A percentile compares a stretch with the other conserved stretches of the same genome.
Evolutionary conservation across 2,888 invertebrate species (phyloP).

Genomic region (Agonopterix heracliana): DNA sequence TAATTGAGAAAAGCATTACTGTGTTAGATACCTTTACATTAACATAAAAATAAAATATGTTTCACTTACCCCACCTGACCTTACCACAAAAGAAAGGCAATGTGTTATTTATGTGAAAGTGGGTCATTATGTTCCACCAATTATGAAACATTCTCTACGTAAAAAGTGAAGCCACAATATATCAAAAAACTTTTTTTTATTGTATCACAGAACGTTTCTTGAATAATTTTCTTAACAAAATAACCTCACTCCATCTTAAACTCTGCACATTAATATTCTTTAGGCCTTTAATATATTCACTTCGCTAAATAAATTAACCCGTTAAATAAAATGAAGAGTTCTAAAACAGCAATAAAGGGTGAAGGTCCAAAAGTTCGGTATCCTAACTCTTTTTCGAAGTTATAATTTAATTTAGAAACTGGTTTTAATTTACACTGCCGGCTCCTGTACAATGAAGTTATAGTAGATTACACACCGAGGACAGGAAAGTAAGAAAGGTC

Average conservation of each 20-base stretch:
- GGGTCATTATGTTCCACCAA: too few species aligned
- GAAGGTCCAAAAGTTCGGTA: conserved; percentile 13
- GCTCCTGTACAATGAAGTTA: neutral
- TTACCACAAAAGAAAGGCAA: too few species aligned
- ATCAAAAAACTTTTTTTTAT: neutral
- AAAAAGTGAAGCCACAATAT: too few species aligned
- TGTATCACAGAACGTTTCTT: conserved; percentile 3
- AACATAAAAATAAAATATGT: too few species aligned
- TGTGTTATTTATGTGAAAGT: too few species aligned
- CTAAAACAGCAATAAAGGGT: conserved; percentile 21
- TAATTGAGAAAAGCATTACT: too few species aligned
- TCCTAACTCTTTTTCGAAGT: conserved; percentile 15
- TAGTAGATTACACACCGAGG: too few species aligned
- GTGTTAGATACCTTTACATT: too few species aligned
- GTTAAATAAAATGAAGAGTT: conserved; percentile 23
- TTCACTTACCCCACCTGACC: too few species aligned
- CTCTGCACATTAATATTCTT: conserved; percentile 25
- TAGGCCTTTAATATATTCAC: conserved; percentile 26
- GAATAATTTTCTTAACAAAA: conserved; percentile 20
- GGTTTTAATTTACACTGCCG: neutral
- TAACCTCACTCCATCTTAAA: conserved; percentile 20
- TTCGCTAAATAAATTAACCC: conserved; percentile 26
- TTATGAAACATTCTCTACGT: too few species aligned
- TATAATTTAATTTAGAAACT: conserved; percentile 5
- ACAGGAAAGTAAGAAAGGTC: too few species aligned